phyloP scores from a whole-genome alignment of 1,140 invertebrate species.

The Drosophila micromelanica region DNA sequence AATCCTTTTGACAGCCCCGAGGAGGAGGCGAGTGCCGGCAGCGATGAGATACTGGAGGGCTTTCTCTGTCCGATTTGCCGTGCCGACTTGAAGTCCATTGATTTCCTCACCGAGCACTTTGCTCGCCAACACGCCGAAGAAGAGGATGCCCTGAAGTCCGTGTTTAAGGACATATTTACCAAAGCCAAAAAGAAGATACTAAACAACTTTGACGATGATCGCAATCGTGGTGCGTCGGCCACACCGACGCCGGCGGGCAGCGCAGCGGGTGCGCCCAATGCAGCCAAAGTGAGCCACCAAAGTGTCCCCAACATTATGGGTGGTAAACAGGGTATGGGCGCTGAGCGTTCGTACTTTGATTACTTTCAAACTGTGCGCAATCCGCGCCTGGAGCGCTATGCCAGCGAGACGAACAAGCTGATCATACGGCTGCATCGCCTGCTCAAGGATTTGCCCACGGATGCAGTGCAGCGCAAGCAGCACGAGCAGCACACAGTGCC shows the following conservation, averaged over 20 bases:
- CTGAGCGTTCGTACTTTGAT: constrained; percentile 88
- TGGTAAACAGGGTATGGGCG: constrained; percentile 88
- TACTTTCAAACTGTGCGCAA: constrained; percentile 92
- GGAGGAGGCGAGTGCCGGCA: constrained; percentile 70
- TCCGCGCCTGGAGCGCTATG: constrained; percentile 92
- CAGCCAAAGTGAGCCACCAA: constrained; percentile 24
- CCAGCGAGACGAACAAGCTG: constrained; percentile 97
- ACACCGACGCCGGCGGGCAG: not conserved
- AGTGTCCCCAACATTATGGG: constrained; percentile 86
- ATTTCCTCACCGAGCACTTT: constrained; percentile 93
- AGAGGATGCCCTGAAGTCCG: constrained; percentile 93
- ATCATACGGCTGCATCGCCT: constrained; percentile 97
- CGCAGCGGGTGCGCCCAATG: constrained; percentile 30
- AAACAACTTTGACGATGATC: constrained; percentile 89
- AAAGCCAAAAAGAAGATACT: constrained; percentile 94
- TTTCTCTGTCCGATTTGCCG: constrained; percentile 97
- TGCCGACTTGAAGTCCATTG: constrained; percentile 92
- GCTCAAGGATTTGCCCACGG: constrained; percentile 91
- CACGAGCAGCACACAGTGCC: constrained; percentile 91
- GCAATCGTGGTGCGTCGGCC: not conserved
- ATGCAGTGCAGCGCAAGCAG: constrained; percentile 93
- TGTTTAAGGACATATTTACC: constrained; percentile 93
- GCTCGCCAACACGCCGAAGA: constrained; percentile 95
- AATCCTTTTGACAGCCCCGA: constrained; percentile 76
- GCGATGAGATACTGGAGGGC: constrained; percentile 91